A percentile compares a stretch with the other conserved stretches of the same genome.
These are phyloP conservation scores for Phataginus tricuspis DNA, from an alignment of 2,797 vertebrate genomes.

Conservation along the genomic window DNA sequence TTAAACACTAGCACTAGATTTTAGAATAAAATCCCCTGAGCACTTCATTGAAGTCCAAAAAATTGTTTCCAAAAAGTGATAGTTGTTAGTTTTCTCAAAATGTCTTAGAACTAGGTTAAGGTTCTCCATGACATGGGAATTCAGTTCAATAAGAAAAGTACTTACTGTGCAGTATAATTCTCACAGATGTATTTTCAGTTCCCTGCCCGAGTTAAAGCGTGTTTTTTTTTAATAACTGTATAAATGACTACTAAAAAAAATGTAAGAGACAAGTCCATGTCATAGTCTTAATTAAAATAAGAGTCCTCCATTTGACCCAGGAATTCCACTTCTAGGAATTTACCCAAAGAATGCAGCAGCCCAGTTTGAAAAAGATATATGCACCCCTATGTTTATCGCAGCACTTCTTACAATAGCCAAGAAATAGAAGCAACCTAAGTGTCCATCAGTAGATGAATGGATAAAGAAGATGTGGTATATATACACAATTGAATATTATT, in stretches of 20 bases:
- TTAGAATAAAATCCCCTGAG: conserved; percentile 61
- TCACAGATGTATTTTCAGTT: conserved; percentile 55
- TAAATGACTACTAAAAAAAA: conserved; percentile 31
- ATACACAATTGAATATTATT: too few species aligned
- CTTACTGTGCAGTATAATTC: conserved; percentile 36
- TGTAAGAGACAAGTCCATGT: conserved; percentile 49
- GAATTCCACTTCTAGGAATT: too few species aligned
- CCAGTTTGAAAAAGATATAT: too few species aligned
- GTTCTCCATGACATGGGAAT: conserved; percentile 38
- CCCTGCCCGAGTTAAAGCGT: conserved; percentile 31
- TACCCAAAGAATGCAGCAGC: too few species aligned
- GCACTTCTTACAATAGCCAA: too few species aligned
- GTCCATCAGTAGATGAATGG: too few species aligned
- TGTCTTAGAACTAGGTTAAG: conserved; percentile 51
- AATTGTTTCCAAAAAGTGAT: conserved; percentile 43
- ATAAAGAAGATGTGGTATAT: too few species aligned
- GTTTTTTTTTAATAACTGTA: conserved; percentile 53
- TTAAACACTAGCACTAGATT: conserved; percentile 63
- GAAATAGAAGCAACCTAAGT: too few species aligned
- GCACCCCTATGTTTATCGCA: too few species aligned
- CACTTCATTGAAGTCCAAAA: conserved; percentile 65
- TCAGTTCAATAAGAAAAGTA: background rate
- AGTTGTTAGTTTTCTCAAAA: conserved; percentile 33
- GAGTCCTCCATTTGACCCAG: background rate
- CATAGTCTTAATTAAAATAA: conserved; percentile 53